Conservation (phyloP, 2,797 vertebrate genomes). For the Enteromius paludinosus region DNA sequence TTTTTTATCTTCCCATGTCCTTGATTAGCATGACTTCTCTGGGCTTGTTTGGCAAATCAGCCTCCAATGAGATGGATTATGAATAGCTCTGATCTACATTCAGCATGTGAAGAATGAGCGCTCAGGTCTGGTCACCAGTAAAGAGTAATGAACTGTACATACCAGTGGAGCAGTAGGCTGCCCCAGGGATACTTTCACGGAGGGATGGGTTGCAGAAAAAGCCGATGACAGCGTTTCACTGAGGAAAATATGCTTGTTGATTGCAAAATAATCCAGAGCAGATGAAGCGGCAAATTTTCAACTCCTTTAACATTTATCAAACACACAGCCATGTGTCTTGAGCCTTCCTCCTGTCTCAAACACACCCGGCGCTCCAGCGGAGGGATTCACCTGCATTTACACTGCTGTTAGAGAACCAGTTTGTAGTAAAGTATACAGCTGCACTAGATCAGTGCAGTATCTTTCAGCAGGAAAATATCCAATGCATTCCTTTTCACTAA, state of each 20-base stretch:
- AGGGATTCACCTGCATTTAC: constrained; percentile 41
- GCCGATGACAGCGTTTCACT: constrained; percentile 58
- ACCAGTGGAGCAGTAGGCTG: constrained; percentile 41
- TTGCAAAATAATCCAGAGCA: constrained; percentile 67
- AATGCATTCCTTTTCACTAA: not conserved
- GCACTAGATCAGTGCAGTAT: not conserved
- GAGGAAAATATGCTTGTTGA: constrained; percentile 64
- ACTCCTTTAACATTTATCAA: constrained; percentile 65
- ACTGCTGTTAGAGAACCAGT: constrained; percentile 15
- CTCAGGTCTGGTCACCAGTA: constrained; percentile 46
- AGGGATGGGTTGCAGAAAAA: constrained; percentile 60
- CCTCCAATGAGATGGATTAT: constrained; percentile 35
- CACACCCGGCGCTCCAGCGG: not conserved
- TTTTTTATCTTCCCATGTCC: not conserved
- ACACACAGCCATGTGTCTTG: constrained; percentile 51
- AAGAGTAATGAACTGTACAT: constrained; percentile 59
- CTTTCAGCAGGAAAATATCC: not conserved
- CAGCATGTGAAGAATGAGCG: constrained; percentile 57
- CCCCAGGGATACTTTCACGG: constrained; percentile 56
- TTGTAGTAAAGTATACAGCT: not conserved
- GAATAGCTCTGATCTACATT: constrained; percentile 56
- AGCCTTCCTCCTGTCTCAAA: constrained; percentile 42
- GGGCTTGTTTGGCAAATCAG: constrained; percentile 13
- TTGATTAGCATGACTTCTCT: constrained; percentile 19
- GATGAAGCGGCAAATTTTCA: constrained; percentile 66